phyloP scores from a whole-genome alignment of 2,113 vertebrate species.

The Recurvirostra avosetta region DNA sequence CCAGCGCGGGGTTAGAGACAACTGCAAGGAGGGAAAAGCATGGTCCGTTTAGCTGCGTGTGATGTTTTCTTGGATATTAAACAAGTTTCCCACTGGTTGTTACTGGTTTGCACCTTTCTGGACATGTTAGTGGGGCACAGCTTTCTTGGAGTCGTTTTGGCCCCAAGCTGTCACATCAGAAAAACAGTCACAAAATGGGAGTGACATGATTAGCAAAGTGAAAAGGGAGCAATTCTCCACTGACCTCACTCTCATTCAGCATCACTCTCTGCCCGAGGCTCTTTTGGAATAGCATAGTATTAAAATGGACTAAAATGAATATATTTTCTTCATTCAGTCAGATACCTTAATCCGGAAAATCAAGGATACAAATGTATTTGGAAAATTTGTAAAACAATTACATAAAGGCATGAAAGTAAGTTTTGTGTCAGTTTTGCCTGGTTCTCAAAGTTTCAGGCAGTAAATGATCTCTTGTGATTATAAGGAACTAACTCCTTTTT shows the following conservation, averaged over 20 bases:
- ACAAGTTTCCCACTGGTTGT: neutral
- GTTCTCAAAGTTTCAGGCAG: neutral
- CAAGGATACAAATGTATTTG: neutral
- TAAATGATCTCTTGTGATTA: neutral
- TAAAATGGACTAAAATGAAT: neutral
- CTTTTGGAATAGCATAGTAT: neutral
- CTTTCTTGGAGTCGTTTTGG: neutral
- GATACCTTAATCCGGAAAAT: neutral
- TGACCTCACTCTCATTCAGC: neutral
- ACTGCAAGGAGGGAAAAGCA: neutral
- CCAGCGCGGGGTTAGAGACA: neutral
- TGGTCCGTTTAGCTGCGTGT: neutral
- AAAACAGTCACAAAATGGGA: neutral
- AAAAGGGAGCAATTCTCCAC: slow-evolving; percentile 6
- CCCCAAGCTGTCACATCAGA: slow-evolving; percentile 5
- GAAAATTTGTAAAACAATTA: neutral
- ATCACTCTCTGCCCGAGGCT: neutral
- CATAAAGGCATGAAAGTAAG: neutral
- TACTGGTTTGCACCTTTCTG: neutral
- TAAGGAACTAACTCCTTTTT: neutral
- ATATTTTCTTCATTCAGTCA: neutral
- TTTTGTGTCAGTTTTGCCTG: neutral
- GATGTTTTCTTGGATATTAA: neutral
- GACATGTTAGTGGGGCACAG: neutral
- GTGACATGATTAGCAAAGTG: slow-evolving; percentile 24